Evolutionary conservation across 2,797 vertebrate genomes (phyloP), one percentile per base, ranked within the genome.

Genomic region (Schizopygopsis malacanthus): DNA sequence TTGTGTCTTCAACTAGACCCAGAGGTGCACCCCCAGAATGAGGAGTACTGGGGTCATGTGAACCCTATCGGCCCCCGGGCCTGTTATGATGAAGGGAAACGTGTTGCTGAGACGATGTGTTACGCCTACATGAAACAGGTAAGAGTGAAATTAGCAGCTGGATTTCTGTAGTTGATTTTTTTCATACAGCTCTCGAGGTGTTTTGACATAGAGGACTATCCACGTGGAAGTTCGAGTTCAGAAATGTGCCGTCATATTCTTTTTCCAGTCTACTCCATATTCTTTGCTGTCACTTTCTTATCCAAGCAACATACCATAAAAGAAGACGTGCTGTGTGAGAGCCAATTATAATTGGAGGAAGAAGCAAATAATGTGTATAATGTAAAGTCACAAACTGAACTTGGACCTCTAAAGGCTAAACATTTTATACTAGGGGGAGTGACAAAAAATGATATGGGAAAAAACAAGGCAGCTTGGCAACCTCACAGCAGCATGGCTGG

Each of bases 111-210:
- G 94, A 99, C 98, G 2, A 99, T 99, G 98, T 99, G 98, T 90
- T 99, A 99, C 7, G 97, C 98, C 82, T 99, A 99, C 92, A 99
- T 99, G 98, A 99, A 99, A 85, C 98, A 99, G 98, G 98, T 99
- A 95, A 79, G 79, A 18, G 52, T 73, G 6, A 63, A 39, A 28
- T 47, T 22, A 59, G 45, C 16, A 59, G 25, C 16, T 54, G 39
- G 4, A 65, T 33, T 7, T 45, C 2, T 69, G 37, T 13, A 12
- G 8, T 84, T 12, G 4, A 37, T 59, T 75, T 56, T 61, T 18
- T 63, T 39, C 37, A 43, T 37, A 9, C 9, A 20, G 13, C 15
- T 63, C n/a, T 41, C 15, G 7, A 16, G 4, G 83, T 56, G 33
- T 79, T 1, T 20, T 84, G 41, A 67, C 20, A 11, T 12, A 22